Evolutionary conservation across 2,888 invertebrate species (phyloP).

Genomic region (Sepiola atlantica): DNA sequence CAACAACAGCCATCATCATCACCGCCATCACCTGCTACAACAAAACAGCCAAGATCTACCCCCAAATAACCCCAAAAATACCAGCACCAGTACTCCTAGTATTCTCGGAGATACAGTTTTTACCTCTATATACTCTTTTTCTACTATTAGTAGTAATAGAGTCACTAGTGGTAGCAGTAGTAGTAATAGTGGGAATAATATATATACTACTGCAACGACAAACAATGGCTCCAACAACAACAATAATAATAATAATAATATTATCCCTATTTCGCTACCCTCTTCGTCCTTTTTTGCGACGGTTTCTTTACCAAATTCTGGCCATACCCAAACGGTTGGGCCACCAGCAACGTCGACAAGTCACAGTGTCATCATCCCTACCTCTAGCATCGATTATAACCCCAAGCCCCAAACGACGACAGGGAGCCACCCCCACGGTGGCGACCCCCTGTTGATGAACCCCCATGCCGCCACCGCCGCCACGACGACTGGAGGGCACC

Average conservation of each 20-base stretch:
- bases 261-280: neutral
- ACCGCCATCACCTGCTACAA: neutral
- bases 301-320: neutral
- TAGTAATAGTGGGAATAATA: neutral
- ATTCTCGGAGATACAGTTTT: neutral
- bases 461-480: neutral
- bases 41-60: neutral
- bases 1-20: neutral
- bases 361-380: neutral
- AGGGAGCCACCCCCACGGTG: neutral
- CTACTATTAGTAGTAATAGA: slow-evolving; percentile 23
- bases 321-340: neutral
- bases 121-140: neutral
- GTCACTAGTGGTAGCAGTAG: neutral
- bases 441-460: neutral
- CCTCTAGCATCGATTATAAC: neutral
- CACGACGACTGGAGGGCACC: slow-evolving; percentile 23
- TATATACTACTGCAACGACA: neutral
- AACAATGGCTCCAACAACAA: too few species aligned
- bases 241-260: neutral
- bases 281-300: neutral
- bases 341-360: neutral
- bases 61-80: neutral
- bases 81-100: neutral
- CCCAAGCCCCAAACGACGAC: neutral